Evolutionary conservation across 2,888 invertebrate species (phyloP).

Genomic region (Pedicia rivosa): DNA sequence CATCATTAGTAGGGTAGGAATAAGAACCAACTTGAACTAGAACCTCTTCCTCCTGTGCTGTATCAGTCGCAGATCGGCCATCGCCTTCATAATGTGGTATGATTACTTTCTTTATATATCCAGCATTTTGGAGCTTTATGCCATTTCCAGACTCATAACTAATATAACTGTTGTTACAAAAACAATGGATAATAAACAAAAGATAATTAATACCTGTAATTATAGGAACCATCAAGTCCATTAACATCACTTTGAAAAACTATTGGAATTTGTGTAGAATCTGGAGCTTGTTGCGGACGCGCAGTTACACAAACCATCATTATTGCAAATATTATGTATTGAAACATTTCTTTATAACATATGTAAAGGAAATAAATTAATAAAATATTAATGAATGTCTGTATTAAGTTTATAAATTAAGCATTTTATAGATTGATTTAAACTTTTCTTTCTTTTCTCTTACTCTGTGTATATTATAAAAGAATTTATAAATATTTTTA

Average conservation of each 20-base stretch:
- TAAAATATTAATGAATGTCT: too few species aligned
- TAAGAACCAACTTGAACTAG: slow-evolving; percentile 50
- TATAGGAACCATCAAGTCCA: slow-evolving; percentile 33
- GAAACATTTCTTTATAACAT: not conserved
- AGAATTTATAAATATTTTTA: too few species aligned
- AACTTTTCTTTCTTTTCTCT: too few species aligned
- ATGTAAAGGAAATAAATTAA: not conserved
- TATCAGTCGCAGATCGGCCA: slow-evolving; percentile 29
- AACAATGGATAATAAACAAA: too few species aligned
- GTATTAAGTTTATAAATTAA: not conserved
- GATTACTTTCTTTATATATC: slow-evolving; percentile 47
- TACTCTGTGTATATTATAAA: too few species aligned
- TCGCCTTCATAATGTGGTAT: slow-evolving; percentile 29
- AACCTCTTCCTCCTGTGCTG: slow-evolving; percentile 37
- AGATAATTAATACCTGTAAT: too few species aligned
- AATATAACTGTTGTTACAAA: too few species aligned
- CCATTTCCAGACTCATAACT: slow-evolving; percentile 69
- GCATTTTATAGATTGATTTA: not conserved
- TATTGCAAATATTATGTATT: too few species aligned
- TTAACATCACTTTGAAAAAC: slow-evolving; percentile 31
- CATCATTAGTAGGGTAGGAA: slow-evolving; percentile 54
- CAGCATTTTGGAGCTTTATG: slow-evolving; percentile 55
- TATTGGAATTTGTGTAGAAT: slow-evolving; percentile 32
- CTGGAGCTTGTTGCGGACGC: too few species aligned
- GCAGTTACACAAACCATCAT: too few species aligned